phyloP scores from a whole-genome alignment of 2,888 invertebrate species.

The Chymomyza caudatula region DNA sequence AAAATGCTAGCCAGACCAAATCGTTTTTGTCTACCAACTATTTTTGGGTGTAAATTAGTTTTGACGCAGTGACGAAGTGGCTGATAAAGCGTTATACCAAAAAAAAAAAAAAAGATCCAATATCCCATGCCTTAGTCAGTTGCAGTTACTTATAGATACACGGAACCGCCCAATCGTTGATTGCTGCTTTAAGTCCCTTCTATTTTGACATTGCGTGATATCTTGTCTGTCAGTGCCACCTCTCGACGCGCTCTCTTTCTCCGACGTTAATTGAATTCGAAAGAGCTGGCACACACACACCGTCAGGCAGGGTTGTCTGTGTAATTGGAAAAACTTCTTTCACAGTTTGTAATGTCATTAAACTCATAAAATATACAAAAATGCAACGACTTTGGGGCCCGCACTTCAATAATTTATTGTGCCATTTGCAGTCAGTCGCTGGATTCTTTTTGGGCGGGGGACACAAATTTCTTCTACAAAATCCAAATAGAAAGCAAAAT shows the following conservation, averaged over 20 bases:
- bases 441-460: neutral
- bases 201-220: constrained; percentile 5
- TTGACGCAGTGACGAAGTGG: constrained; percentile 52
- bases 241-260: constrained; percentile 5
- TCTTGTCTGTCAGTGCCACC: constrained; percentile 25
- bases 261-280: constrained; percentile 66
- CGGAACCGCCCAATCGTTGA: neutral
- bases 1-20: constrained; percentile 24
- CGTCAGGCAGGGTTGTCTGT: neutral
- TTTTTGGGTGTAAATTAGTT: constrained; percentile 55
- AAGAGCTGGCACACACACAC: constrained; percentile 43
- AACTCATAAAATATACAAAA: constrained; percentile 59
- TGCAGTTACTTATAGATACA: neutral
- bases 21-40: constrained; percentile 35
- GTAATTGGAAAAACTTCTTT: constrained; percentile 21
- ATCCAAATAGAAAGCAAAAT: constrained; percentile 52
- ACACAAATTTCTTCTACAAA: constrained; percentile 25
- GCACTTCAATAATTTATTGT: constrained; percentile 65
- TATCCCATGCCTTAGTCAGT: neutral
- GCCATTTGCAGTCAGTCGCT: constrained; percentile 28
- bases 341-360: constrained; percentile 55
- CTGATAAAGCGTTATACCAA: constrained; percentile 51
- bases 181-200: neutral
- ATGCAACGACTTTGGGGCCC: constrained; percentile 32
- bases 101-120: neutral